phyloP scores from a whole-genome alignment of 2,113 vertebrate genomes.

The Cepphus grylle region DNA sequence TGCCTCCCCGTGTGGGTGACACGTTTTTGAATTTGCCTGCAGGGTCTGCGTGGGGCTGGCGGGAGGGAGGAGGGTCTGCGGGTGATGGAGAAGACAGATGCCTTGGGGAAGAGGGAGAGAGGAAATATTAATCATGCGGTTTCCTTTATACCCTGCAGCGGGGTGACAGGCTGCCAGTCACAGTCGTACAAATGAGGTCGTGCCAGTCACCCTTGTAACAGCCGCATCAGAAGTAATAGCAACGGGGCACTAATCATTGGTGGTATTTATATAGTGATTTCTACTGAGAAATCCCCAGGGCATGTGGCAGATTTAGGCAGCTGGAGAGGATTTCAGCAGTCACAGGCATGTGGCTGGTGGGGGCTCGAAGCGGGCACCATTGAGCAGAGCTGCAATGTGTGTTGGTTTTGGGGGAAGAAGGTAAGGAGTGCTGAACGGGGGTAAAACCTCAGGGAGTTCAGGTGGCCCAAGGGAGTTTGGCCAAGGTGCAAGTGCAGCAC shows the following conservation, averaged over 20 bases:
- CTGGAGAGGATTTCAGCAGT: neutral
- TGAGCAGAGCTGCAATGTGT: neutral
- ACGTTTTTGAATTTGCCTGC: conserved; percentile 35
- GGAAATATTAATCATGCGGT: conserved; percentile 37
- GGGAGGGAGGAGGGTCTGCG: neutral
- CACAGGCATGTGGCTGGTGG: neutral
- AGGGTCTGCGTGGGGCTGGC: neutral
- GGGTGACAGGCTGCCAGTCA: conserved; percentile 71
- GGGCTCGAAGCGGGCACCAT: neutral
- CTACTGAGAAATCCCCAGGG: conserved; percentile 19
- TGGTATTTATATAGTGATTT: conserved; percentile 15
- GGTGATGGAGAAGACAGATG: conserved; percentile 59
- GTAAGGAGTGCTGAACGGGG: neutral
- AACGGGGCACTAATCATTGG: neutral
- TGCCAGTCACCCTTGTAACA: conserved; percentile 56
- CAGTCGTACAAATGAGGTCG: conserved; percentile 37
- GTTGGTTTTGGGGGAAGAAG: neutral
- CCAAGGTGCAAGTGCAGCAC: no score
- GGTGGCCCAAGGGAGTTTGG: no score
- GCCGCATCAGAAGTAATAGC: conserved; percentile 53
- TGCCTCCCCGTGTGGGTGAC: conserved; percentile 1
- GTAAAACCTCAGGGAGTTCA: neutral
- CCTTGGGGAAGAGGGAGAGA: conserved; percentile 55
- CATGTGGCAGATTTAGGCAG: neutral
- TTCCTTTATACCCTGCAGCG: conserved; percentile 33